Conservation (phyloP, 2,888 invertebrate species). For the Dione vanillae region DNA sequence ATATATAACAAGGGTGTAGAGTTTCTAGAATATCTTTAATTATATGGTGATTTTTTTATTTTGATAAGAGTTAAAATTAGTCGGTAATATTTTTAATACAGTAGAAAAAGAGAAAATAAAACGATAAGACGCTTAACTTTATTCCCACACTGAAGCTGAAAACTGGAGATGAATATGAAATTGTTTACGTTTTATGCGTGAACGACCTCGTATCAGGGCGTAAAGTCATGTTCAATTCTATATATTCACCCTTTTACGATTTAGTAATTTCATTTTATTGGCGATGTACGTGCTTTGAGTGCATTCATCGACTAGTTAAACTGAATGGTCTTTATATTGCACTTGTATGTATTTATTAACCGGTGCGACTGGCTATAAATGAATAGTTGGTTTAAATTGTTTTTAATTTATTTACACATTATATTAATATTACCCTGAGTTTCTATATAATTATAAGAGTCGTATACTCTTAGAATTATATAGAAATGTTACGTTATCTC, state of each 20-base stretch:
- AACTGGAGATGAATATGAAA: conserved; percentile 59
- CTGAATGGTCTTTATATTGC: conserved; percentile 68
- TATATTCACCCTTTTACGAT: conserved; percentile 82
- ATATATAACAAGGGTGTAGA: too few species aligned
- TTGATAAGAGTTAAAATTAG: too few species aligned
- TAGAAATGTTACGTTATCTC: too few species aligned
- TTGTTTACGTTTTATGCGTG: conserved; percentile 59
- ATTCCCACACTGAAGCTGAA: background rate
- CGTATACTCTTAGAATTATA: too few species aligned
- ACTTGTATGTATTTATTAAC: conserved; percentile 30
- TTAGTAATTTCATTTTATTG: conserved; percentile 79
- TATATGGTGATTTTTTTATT: too few species aligned
- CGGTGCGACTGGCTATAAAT: background rate
- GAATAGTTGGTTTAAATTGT: background rate
- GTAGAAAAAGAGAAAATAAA: background rate
- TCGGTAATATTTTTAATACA: too few species aligned
- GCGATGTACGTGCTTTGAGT: conserved; percentile 48
- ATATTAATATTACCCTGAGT: too few species aligned
- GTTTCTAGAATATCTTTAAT: too few species aligned
- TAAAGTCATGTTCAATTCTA: conserved; percentile 75
- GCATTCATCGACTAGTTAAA: conserved; percentile 74
- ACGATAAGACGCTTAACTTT: background rate
- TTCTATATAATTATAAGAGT: too few species aligned
- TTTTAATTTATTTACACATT: conserved; percentile 2
- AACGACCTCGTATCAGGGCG: conserved; percentile 46